Evolutionary conservation across 35 echinoderm and acorn worm genomes (phyloP).

Genomic region (Apostichopus parvimensis): DNA sequence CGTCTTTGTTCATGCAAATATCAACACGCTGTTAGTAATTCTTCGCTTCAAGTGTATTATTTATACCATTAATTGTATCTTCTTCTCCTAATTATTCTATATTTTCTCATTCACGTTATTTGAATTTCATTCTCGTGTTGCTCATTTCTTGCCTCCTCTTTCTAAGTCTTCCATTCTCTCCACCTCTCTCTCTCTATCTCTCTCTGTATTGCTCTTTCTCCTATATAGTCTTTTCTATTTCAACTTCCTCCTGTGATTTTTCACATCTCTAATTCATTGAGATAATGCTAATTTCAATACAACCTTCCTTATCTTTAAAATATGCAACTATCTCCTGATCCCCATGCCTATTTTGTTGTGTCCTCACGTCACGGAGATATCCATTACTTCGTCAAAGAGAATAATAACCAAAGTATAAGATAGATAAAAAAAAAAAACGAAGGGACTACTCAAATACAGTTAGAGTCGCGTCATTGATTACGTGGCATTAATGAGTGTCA

Average conservation of each 20-base stretch:
- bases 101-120: too few relatives aligned
- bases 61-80: too few relatives aligned
- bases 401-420: background rate
- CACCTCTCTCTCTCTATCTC: background rate
- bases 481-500: constrained; percentile 50
- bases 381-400: constrained; percentile 8
- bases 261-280: constrained; percentile 5
- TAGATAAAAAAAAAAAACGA: too few relatives aligned
- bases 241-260: background rate
- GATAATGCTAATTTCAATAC: constrained; percentile 14
- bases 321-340: background rate
- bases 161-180: background rate
- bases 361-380: background rate
- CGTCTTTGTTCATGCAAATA: too few relatives aligned
- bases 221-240: background rate
- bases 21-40: too few relatives aligned
- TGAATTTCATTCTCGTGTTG: too few relatives aligned
- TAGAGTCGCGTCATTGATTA: constrained; percentile 26
- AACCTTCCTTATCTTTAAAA: constrained; percentile 19
- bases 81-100: too few relatives aligned
- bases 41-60: too few relatives aligned
- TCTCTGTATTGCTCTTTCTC: background rate
- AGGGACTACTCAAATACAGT: constrained; percentile 3
- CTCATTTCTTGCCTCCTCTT: background rate
- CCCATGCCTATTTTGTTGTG: background rate